Conservation (phyloP, 23 tunicate genomes). For the Trididemnum clinides region DNA sequence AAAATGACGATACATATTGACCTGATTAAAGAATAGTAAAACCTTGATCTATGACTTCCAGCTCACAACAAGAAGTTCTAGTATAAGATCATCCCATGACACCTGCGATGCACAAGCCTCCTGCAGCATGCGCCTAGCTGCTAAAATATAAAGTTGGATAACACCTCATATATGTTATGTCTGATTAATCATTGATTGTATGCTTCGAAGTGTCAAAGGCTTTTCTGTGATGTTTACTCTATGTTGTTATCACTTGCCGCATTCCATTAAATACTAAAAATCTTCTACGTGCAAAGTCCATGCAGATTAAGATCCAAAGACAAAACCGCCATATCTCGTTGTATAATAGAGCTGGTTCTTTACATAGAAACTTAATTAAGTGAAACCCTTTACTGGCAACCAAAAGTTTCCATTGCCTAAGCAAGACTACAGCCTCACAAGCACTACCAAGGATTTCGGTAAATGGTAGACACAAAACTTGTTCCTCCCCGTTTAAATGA, state of each 20-base stretch:
- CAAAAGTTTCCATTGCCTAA: background rate
- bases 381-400: background rate
- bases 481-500: background rate
- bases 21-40: background rate
- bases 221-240: background rate
- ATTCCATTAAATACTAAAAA: background rate
- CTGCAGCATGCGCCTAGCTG: background rate
- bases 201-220: background rate
- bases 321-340: background rate
- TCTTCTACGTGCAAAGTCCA: background rate
- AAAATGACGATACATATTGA: background rate
- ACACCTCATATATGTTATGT: background rate
- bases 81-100: constrained; percentile 1
- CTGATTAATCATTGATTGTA: background rate
- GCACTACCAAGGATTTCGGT: background rate
- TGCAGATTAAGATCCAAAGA: background rate
- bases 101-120: background rate
- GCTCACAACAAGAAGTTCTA: background rate
- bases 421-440: background rate
- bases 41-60: background rate
- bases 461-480: background rate
- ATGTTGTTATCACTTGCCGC: background rate
- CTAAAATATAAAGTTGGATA: background rate
- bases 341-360: background rate
- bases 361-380: background rate